phyloP scores from a whole-genome alignment of 2,888 invertebrate species.

The Parthenolecanium corni region DNA sequence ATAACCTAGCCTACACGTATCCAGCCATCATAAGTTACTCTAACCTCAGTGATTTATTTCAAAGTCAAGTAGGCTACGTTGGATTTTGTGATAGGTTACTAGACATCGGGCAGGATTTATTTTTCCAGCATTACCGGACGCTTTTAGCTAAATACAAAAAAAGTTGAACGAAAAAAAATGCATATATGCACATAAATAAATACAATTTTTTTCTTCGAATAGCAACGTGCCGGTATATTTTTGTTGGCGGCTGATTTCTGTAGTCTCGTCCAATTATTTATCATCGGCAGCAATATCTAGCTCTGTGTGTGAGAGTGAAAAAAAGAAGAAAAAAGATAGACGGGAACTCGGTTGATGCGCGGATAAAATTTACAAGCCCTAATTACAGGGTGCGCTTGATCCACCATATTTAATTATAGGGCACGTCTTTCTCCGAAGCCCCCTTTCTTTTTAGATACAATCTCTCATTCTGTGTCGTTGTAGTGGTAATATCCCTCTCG shows the following conservation, averaged over 20 bases:
- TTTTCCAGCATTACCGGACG: no score
- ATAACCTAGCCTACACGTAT: no score
- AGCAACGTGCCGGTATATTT: slow-evolving; percentile 11
- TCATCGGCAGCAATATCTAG: neutral
- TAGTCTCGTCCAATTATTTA: slow-evolving; percentile 27
- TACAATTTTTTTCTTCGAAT: neutral
- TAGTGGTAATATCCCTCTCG: slow-evolving; percentile 7
- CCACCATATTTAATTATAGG: slow-evolving; percentile 30
- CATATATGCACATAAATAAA: slow-evolving; percentile 3
- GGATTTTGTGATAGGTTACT: no score
- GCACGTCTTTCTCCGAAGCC: slow-evolving; percentile 25
- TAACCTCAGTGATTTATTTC: no score
- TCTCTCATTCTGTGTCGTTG: neutral
- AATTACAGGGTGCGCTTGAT: slow-evolving; percentile 28
- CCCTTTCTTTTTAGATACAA: slow-evolving; percentile 26
- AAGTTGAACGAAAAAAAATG: neutral
- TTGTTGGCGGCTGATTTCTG: slow-evolving; percentile 24
- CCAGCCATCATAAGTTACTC: no score
- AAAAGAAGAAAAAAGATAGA: slow-evolving; percentile 16
- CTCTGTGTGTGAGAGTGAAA: no score
- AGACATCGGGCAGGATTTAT: no score
- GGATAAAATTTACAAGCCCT: slow-evolving; percentile 29
- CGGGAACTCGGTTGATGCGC: slow-evolving; percentile 24
- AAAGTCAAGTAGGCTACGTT: no score
- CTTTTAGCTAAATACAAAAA: neutral